Conservation (phyloP, 2,113 vertebrate genomes). For the Empidonax traillii region DNA sequence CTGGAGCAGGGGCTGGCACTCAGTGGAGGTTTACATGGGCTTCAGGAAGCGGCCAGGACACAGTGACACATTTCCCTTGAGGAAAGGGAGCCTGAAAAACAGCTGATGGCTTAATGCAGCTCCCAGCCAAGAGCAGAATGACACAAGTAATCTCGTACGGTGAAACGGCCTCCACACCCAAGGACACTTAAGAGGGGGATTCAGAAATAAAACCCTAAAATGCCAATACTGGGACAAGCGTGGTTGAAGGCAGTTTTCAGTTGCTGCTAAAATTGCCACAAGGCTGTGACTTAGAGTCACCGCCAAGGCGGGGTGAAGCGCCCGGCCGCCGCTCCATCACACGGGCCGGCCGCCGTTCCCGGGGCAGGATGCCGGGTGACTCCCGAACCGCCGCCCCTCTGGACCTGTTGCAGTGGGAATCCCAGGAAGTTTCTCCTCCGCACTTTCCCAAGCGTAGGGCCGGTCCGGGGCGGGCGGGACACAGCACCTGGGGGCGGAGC, state of each 20-base stretch:
- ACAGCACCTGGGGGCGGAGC: not conserved
- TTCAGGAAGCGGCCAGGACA: not conserved
- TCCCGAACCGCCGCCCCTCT: not conserved
- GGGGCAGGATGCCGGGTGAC: not conserved
- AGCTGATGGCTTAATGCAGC: not conserved
- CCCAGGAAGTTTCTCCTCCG: not conserved
- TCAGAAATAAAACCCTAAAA: not conserved
- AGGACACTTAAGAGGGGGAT: not conserved
- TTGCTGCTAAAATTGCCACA: not conserved
- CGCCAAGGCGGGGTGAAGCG: not conserved
- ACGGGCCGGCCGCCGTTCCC: not conserved
- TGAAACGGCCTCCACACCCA: not conserved
- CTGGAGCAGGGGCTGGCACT: not conserved
- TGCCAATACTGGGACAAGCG: not conserved
- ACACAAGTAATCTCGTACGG: not conserved
- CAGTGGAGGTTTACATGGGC: not conserved
- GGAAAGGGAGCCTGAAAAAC: not conserved
- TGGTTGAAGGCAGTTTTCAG: not conserved
- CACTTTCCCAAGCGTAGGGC: not conserved
- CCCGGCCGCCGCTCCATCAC: not conserved
- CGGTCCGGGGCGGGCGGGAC: not conserved
- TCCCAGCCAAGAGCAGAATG: not conserved
- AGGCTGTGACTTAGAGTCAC: not conserved
- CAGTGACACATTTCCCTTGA: fast-evolving
- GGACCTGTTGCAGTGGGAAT: not conserved